A percentile compares a stretch with the other conserved stretches of the same genome.
Evolutionary conservation across 1,140 invertebrate species (phyloP).

Genomic region (Microplitis mediator): DNA sequence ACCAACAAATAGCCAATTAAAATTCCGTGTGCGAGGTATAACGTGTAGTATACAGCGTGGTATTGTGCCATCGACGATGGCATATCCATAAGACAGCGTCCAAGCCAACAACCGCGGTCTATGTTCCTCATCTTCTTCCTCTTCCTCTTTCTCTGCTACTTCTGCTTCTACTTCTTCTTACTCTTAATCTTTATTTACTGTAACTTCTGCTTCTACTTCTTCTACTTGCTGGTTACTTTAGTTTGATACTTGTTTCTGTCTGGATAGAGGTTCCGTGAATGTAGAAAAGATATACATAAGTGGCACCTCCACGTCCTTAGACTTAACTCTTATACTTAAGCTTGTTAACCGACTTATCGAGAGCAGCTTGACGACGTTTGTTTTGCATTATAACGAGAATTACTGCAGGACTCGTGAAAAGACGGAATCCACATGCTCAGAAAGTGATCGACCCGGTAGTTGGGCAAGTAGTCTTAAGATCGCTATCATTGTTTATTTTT

Average conservation of each 20-base stretch:
- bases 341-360: background rate
- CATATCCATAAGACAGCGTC: background rate
- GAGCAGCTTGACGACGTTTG: no score
- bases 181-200: background rate
- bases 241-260: conserved; percentile 1
- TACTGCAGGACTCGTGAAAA: no score
- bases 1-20: conserved; percentile 34
- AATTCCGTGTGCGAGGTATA: conserved; percentile 24
- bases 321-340: background rate
- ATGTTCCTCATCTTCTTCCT: background rate
- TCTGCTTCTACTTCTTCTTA: background rate
- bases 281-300: background rate
- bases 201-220: no score
- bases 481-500: no score
- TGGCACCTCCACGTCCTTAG: background rate
- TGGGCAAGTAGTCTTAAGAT: no score
- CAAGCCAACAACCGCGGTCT: background rate
- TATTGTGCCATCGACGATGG: background rate
- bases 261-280: background rate
- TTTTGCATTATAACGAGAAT: no score
- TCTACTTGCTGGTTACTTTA: no score
- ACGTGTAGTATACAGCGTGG: conserved; percentile 9
- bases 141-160: background rate
- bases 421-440: no score
- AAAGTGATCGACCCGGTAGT: no score